phyloP scores from a whole-genome alignment of 1,140 invertebrate genomes.

The Nixonia krombeini region DNA sequence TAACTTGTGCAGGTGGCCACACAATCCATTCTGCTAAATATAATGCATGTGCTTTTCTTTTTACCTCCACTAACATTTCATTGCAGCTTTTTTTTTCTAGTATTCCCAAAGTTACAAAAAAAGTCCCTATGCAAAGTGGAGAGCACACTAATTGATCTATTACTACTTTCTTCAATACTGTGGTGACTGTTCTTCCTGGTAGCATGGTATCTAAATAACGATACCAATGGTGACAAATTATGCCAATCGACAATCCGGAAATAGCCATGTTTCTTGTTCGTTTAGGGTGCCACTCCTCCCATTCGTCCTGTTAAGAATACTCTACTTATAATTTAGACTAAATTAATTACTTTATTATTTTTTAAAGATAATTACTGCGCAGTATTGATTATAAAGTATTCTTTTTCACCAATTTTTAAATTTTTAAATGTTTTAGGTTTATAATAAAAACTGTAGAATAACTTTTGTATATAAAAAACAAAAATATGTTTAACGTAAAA shows the following conservation, averaged over 20 bases:
- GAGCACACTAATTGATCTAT: conserved; percentile 92
- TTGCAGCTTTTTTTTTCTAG: conserved; percentile 77
- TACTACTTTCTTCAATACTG: conserved; percentile 87
- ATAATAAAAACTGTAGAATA: no score
- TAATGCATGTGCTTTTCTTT: conserved; percentile 82
- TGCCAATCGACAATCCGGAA: conserved; percentile 83
- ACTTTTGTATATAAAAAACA: no score
- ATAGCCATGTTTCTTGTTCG: conserved; percentile 85
- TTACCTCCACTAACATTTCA: conserved; percentile 81
- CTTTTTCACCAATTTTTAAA: no score
- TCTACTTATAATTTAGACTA: conserved; percentile 4
- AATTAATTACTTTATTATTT: background rate
- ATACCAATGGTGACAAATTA: conserved; percentile 92
- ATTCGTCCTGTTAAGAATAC: conserved; percentile 69
- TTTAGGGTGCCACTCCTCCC: conserved; percentile 76
- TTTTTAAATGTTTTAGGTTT: no score
- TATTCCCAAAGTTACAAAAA: conserved; percentile 84
- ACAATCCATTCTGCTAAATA: conserved; percentile 87
- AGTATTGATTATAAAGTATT: no score
- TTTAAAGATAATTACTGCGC: background rate
- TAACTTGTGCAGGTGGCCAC: conserved; percentile 86
- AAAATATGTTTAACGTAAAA: no score
- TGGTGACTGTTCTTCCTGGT: conserved; percentile 78
- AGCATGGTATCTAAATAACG: conserved; percentile 79
- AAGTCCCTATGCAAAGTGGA: conserved; percentile 85